These are phyloP conservation scores for Augochlorella aurata DNA, from an alignment of 2,888 invertebrate species.

Conservation along the genomic window DNA sequence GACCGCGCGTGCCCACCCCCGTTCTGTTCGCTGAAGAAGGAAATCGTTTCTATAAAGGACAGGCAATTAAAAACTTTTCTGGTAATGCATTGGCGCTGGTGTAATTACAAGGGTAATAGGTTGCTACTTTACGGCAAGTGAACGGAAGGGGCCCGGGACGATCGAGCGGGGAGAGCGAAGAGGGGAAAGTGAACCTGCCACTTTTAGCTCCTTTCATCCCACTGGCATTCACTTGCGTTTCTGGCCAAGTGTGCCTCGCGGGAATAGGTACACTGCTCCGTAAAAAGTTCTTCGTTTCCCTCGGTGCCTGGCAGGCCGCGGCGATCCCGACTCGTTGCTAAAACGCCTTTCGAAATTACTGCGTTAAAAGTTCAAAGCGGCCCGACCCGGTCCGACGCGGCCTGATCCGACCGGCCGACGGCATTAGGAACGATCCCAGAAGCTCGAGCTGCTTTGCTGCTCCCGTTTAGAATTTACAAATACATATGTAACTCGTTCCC, in stretches of 20 bases:
- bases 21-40: background rate
- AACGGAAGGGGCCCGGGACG: background rate
- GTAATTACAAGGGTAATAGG: conserved; percentile 62
- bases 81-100: conserved; percentile 45
- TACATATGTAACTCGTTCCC: background rate
- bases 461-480: conserved; percentile 28
- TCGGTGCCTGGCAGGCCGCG: conserved; percentile 7
- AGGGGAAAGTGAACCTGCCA: conserved; percentile 48
- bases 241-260: conserved; percentile 46
- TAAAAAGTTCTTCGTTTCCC: conserved; percentile 46
- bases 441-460: background rate
- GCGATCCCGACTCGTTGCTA: conserved; percentile 24
- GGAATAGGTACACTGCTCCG: conserved; percentile 43
- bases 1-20: too few species aligned
- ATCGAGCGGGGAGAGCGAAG: background rate
- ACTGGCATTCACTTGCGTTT: conserved; percentile 48
- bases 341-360: conserved; percentile 56
- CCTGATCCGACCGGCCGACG: conserved; percentile 16
- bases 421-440: conserved; percentile 31
- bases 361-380: conserved; percentile 55
- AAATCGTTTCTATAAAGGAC: conserved; percentile 39
- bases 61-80: conserved; percentile 61
- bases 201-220: conserved; percentile 40
- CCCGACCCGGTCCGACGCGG: background rate
- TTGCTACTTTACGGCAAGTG: conserved; percentile 45